Conservation (phyloP, 2,888 invertebrate genomes). For the Drosophila dives region DNA sequence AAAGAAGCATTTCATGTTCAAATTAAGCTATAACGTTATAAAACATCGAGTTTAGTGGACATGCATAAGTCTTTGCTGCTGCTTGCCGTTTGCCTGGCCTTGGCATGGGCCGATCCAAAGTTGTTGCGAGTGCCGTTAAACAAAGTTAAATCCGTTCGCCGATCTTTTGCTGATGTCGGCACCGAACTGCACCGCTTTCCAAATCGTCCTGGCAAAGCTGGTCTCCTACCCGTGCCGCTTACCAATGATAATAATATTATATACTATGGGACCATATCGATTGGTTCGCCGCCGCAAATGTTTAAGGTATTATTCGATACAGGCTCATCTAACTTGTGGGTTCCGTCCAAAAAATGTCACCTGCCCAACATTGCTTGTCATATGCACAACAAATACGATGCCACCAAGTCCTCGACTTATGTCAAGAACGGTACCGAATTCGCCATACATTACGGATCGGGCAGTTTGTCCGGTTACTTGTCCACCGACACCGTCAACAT, state of each 20-base stretch:
- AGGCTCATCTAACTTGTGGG: slow-evolving; percentile 99
- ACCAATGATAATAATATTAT: slow-evolving; percentile 86
- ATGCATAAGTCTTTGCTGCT: slow-evolving; percentile 56
- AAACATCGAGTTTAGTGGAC: slow-evolving; percentile 6
- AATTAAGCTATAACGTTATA: slow-evolving; percentile 5
- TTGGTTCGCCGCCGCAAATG: slow-evolving; percentile 96
- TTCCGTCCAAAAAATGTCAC: slow-evolving; percentile 98
- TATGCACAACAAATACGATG: slow-evolving; percentile 98
- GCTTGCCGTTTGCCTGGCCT: slow-evolving; percentile 43
- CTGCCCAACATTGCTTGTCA: slow-evolving; percentile 97
- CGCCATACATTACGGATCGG: slow-evolving; percentile 97
- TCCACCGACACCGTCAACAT: slow-evolving; percentile 93
- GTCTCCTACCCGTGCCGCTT: slow-evolving; percentile 91
- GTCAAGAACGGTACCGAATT: slow-evolving; percentile 95
- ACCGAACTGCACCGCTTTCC: slow-evolving; percentile 90
- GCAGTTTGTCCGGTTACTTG: slow-evolving; percentile 97
- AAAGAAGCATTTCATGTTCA: no score
- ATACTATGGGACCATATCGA: slow-evolving; percentile 96
- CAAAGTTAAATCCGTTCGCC: slow-evolving; percentile 89
- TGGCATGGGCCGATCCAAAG: slow-evolving; percentile 41
- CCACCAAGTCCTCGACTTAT: slow-evolving; percentile 92
- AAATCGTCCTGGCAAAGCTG: slow-evolving; percentile 84
- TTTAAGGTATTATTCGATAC: slow-evolving; percentile 99
- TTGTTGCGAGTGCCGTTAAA: slow-evolving; percentile 89
- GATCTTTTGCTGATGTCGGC: slow-evolving; percentile 90